A percentile compares a stretch with the other conserved stretches of the same genome.
Evolutionary conservation across 2,888 invertebrate species (phyloP).

Genomic region (Drosophila sordidapex): DNA sequence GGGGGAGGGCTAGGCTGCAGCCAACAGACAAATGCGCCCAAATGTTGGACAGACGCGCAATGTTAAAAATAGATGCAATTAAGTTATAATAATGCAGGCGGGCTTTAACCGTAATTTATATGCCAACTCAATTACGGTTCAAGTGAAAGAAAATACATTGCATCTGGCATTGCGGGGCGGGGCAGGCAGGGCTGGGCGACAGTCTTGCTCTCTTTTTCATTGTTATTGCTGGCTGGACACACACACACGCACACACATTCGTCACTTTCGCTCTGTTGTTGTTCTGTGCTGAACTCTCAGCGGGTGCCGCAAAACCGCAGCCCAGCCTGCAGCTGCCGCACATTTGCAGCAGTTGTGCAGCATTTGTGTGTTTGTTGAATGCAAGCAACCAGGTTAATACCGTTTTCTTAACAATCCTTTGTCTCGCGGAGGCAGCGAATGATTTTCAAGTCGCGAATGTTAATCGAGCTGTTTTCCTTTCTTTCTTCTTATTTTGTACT

Average conservation of each 20-base stretch:
- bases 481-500: slow-evolving; percentile 60
- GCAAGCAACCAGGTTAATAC: slow-evolving; percentile 50
- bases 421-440: slow-evolving; percentile 46
- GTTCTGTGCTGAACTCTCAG: slow-evolving; percentile 31
- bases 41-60: slow-evolving; percentile 63
- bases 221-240: slow-evolving; percentile 59
- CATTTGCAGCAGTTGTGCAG: slow-evolving; percentile 24
- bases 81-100: slow-evolving; percentile 75
- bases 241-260: slow-evolving; percentile 10
- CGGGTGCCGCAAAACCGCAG: slow-evolving; percentile 17
- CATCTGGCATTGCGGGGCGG: slow-evolving; percentile 26
- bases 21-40: slow-evolving; percentile 42
- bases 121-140: slow-evolving; percentile 74
- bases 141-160: slow-evolving; percentile 49
- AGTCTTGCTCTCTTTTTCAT: slow-evolving; percentile 45
- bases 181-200: slow-evolving; percentile 17
- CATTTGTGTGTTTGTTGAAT: slow-evolving; percentile 3
- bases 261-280: slow-evolving; percentile 49
- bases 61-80: slow-evolving; percentile 79
- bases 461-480: slow-evolving; percentile 20
- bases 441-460: slow-evolving; percentile 31
- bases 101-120: slow-evolving; percentile 45
- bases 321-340: slow-evolving; percentile 32
- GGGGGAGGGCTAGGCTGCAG: slow-evolving; percentile 7
- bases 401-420: slow-evolving; percentile 72